A percentile compares a stretch with the other conserved stretches of the same genome.
Conservation (phyloP, 2,888 invertebrate species). For the Nemotelus nigrinus region DNA sequence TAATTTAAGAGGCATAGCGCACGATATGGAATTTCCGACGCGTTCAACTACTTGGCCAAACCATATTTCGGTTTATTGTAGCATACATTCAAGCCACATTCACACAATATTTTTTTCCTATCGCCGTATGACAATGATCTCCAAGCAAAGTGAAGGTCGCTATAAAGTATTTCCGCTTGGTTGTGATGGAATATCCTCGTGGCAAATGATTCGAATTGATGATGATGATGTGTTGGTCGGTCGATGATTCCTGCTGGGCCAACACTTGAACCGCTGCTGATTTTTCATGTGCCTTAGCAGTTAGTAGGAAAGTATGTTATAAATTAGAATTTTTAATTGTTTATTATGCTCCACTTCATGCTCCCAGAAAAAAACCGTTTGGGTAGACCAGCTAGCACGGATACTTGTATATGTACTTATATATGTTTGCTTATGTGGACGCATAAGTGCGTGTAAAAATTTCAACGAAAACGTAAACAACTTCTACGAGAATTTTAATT, state of each 20-base stretch:
- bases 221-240: background rate
- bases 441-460: too few species aligned
- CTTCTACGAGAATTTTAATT: too few species aligned
- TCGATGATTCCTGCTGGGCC: background rate
- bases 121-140: conserved; percentile 32
- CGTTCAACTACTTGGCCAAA: conserved; percentile 34
- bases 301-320: too few species aligned
- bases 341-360: too few species aligned
- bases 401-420: too few species aligned
- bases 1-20: conserved; percentile 37
- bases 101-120: conserved; percentile 5
- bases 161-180: conserved; percentile 36
- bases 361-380: too few species aligned
- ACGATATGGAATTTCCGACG: conserved; percentile 40
- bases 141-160: conserved; percentile 18
- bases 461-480: too few species aligned
- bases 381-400: too few species aligned
- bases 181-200: conserved; percentile 29
- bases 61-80: conserved; percentile 9
- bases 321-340: too few species aligned
- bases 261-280: conserved; percentile 5
- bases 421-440: too few species aligned
- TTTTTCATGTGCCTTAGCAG: background rate
- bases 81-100: background rate
- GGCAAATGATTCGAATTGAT: conserved; percentile 5